These are phyloP conservation scores for Dolichotis patagonum DNA, from an alignment of 2,113 vertebrate species.

Conservation along the genomic window DNA sequence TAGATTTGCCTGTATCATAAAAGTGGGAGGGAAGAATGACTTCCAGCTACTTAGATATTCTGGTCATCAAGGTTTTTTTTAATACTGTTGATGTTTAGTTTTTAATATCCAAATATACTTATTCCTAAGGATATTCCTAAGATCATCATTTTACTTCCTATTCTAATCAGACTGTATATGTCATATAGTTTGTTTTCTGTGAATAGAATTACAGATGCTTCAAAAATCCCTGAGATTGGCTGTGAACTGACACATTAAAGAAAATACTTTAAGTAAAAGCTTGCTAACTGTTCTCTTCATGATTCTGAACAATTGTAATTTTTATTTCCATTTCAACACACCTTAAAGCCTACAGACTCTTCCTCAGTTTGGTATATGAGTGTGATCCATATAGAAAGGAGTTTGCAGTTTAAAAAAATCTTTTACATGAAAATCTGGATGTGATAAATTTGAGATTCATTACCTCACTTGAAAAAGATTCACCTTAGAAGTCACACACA, in stretches of 20 bases:
- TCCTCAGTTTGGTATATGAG: not conserved
- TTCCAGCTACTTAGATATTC: conserved; percentile 17
- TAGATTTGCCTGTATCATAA: conserved; percentile 5
- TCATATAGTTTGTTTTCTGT: not conserved
- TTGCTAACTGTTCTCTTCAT: conserved; percentile 38
- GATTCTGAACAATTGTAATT: conserved; percentile 3
- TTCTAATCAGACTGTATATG: not conserved
- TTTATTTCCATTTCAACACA: conserved; percentile 38
- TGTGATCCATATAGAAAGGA: not conserved
- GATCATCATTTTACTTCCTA: conserved; percentile 35
- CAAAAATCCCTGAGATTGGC: not conserved
- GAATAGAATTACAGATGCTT: conserved; percentile 31
- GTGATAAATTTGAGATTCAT: not conserved
- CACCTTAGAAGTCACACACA: conserved; percentile 10
- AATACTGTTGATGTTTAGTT: conserved; percentile 24
- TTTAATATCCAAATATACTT: conserved; percentile 47
- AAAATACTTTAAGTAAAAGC: conserved; percentile 20
- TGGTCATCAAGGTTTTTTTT: conserved; percentile 18
- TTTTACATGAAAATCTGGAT: conserved; percentile 33
- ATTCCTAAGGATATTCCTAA: conserved; percentile 49
- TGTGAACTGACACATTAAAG: conserved; percentile 42
- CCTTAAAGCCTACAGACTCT: conserved; percentile 38
- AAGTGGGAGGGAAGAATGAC: conserved; percentile 21
- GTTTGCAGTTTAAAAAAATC: conserved; percentile 6
- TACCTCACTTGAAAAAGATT: conserved; percentile 51